Conservation (phyloP, 2,888 invertebrate genomes). For the Sarcophaga subvicina region DNA sequence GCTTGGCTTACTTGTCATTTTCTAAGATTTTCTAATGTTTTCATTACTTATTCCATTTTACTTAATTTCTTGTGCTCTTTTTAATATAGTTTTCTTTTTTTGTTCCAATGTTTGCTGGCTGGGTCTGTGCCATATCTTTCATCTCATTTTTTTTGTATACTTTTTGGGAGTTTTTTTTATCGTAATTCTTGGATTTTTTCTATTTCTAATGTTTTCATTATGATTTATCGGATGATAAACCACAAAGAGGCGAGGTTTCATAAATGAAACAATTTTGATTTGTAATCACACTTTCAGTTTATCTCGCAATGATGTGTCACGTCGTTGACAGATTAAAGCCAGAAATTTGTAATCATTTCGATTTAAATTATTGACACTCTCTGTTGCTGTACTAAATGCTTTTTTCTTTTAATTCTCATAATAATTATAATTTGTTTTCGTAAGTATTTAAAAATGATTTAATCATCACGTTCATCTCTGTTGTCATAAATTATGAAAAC, state of each 20-base stretch:
- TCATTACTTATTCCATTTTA: background rate
- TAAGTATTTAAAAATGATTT: too few relatives aligned
- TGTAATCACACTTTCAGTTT: background rate
- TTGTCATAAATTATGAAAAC: background rate
- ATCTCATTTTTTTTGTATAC: constrained; percentile 40
- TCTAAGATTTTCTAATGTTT: constrained; percentile 11
- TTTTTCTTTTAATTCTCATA: too few relatives aligned
- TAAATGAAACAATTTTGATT: background rate
- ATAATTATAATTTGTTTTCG: too few relatives aligned
- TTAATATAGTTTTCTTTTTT: background rate
- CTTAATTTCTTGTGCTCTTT: background rate
- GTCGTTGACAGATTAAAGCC: too few relatives aligned
- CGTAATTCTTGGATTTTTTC: constrained; percentile 2
- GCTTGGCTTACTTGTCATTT: background rate
- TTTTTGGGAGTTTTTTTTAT: constrained; percentile 15
- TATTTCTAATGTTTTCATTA: constrained; percentile 16
- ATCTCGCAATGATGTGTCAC: background rate
- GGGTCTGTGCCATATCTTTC: constrained; percentile 52
- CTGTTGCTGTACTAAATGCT: too few relatives aligned
- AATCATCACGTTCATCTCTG: too few relatives aligned
- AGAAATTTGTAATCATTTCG: too few relatives aligned
- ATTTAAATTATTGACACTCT: too few relatives aligned
- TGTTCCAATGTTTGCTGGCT: background rate
- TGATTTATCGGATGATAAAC: constrained; percentile 38
- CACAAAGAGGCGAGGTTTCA: background rate